Evolutionary conservation across 2,113 vertebrate species (phyloP).

Genomic region (Australoheros scitulus): DNA sequence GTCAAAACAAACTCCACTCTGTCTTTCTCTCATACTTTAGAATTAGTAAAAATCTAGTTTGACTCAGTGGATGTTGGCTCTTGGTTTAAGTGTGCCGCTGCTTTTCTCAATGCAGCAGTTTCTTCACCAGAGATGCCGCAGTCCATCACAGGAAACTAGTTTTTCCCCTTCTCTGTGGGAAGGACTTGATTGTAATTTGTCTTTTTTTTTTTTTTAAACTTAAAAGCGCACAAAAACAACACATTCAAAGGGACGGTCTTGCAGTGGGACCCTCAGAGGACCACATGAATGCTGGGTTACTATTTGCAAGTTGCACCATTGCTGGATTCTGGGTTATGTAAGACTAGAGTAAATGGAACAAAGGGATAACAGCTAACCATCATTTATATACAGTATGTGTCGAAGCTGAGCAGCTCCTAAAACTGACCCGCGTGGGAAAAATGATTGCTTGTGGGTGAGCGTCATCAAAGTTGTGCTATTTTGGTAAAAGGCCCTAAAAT

Average conservation of each 20-base stretch:
- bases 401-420: constrained; percentile 3
- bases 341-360: constrained; percentile 4
- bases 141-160: background rate
- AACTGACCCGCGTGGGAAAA: background rate
- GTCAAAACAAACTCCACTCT: constrained; percentile 16
- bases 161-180: no score
- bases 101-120: background rate
- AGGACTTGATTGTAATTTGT: no score
- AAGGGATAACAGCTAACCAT: background rate
- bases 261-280: background rate
- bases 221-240: background rate
- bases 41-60: background rate
- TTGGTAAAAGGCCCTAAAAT: constrained; percentile 42
- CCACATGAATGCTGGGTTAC: background rate
- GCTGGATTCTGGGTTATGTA: background rate
- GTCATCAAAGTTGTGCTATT: constrained; percentile 44
- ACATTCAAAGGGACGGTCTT: background rate
- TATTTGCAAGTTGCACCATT: background rate
- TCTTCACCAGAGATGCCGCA: background rate
- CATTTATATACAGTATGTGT: background rate
- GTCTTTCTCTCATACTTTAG: background rate
- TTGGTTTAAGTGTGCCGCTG: background rate
- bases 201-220: no score
- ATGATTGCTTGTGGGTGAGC: constrained; percentile 1
- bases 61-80: background rate